Base-by-base conservation (phyloP, 2,888 invertebrate genomes). In the Troides aeacus region DNA sequence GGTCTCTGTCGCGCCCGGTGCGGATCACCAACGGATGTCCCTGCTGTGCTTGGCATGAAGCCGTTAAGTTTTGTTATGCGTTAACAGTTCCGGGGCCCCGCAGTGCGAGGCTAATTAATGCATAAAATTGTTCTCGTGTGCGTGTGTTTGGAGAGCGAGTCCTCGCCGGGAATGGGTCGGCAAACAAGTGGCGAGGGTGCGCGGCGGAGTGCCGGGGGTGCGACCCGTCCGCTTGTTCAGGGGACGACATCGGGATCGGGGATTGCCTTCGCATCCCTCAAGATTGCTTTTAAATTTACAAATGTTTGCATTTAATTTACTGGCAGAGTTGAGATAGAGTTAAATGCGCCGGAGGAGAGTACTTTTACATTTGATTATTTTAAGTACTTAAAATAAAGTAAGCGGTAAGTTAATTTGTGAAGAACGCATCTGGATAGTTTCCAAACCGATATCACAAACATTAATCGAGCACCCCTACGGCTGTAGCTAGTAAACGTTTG, bases 281-380 rank as follows among this genome's bases (percentile, higher is more conserved):
- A 59, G 68, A 68, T 68, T 68, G 46, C 68, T 63, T 68, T 63
- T 63, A 59, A 63, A 63, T 68, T 68, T 68, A 46, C 23, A 59
- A 64, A 58, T 63, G 63, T 68, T 68, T 68, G 63, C 68, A 18
- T 68, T 68, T 59, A 46, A 68, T 68, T 68, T 68, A 7, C 36
- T 53, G n/a, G 0, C 39, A 15, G n/a, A 50, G 50, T 50, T 17
- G 18, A 17, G n/a, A 53, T 1, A 2, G 53, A 12, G n/a, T 12
- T 17, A 6, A 53, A 53, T 3, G 53, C n/a, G n/a, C 53, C 6
- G 17, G 17, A 1, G 18, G 50, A 6, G 50, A 50, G 12, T 6
- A 50, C 50, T 12, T 50, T 50, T 50, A 30, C 30, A 8, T 39
- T 7, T 7, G 39, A 39, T 39, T 10, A 39, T 39, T 10, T 39